These are phyloP conservation scores for Heliconius aoede DNA, from an alignment of 2,888 invertebrate genomes.

Conservation along the genomic window DNA sequence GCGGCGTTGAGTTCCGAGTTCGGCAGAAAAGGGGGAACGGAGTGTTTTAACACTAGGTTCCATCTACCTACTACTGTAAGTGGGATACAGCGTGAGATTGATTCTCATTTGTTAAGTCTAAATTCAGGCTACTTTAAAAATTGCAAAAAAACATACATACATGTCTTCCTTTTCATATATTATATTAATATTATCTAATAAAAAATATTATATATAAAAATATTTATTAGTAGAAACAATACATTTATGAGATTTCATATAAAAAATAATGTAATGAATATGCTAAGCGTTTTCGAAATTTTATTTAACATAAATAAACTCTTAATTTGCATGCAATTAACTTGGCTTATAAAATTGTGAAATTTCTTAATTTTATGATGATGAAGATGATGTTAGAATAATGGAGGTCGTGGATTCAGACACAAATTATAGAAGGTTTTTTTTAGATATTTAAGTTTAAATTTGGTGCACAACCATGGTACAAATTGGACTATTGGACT, in stretches of 20 bases:
- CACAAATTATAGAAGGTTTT: neutral
- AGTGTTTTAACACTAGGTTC: too few species aligned
- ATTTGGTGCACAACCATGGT: too few species aligned
- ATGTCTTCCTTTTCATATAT: neutral
- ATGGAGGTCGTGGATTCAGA: neutral
- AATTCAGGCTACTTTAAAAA: too few species aligned
- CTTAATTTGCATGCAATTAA: conserved; percentile 6
- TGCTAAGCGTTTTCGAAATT: conserved; percentile 26
- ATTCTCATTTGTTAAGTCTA: too few species aligned
- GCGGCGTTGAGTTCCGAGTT: too few species aligned
- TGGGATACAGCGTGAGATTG: too few species aligned
- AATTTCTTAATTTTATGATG: conserved; percentile 9
- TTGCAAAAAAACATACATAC: too few species aligned
- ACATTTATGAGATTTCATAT: conserved; percentile 13
- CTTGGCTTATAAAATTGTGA: conserved; percentile 14
- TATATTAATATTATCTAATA: neutral
- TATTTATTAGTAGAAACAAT: conserved; percentile 1
- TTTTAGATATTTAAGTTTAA: neutral
- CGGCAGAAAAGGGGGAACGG: too few species aligned
- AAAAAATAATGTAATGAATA: conserved; percentile 13
- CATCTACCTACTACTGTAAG: too few species aligned
- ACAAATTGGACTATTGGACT: too few species aligned
- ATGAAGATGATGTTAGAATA: neutral
- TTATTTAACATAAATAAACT: conserved; percentile 21
- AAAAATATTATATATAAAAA: neutral